phyloP scores from a whole-genome alignment of 2,113 vertebrate genomes.

The Odocoileus virginianus region DNA sequence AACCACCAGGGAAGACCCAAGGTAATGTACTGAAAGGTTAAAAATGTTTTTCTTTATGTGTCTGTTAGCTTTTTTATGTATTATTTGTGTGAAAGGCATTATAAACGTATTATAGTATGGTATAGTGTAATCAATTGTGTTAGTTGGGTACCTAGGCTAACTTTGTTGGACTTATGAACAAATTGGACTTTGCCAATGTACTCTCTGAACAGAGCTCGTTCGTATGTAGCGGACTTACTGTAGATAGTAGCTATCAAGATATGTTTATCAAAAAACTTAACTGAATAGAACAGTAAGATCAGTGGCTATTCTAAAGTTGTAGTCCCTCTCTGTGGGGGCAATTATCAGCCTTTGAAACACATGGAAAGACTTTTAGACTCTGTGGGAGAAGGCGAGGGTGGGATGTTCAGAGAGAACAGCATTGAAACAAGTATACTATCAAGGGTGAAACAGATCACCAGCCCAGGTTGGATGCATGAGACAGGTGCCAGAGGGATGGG shows the following conservation, averaged over 20 bases:
- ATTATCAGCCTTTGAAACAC: slow-evolving; percentile 64
- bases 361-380: slow-evolving; percentile 24
- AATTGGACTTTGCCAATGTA: neutral
- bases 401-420: too few species aligned
- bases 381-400: too few species aligned
- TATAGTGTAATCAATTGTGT: neutral
- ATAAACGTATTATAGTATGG: neutral
- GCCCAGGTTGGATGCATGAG: too few species aligned
- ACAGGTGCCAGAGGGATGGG: too few species aligned
- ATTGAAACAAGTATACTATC: too few species aligned
- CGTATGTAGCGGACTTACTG: neutral
- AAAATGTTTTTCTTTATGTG: neutral
- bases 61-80: neutral
- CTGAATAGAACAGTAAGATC: slow-evolving; percentile 61
- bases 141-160: neutral
- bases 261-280: slow-evolving; percentile 29
- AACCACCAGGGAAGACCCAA: neutral
- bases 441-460: too few species aligned
- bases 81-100: neutral
- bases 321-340: slow-evolving; percentile 31
- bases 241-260: slow-evolving; percentile 18
- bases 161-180: neutral
- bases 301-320: slow-evolving; percentile 50
- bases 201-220: neutral
- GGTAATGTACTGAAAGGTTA: neutral